Evolutionary conservation across 2,888 invertebrate species (phyloP).

Genomic region (Serripes groenlandicus): DNA sequence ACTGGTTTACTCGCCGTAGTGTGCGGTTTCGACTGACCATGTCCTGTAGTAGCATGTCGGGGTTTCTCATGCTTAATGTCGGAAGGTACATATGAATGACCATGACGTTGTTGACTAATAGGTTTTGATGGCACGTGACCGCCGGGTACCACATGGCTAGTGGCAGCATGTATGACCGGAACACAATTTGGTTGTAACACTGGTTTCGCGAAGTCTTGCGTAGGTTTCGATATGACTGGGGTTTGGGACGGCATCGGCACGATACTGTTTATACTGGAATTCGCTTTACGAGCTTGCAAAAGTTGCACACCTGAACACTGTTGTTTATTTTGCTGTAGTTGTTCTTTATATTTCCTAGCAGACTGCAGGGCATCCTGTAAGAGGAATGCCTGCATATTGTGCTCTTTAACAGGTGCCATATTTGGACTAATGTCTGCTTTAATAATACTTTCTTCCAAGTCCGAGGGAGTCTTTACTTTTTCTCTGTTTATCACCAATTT

Average conservation of each 20-base stretch:
- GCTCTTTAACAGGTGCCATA: constrained; percentile 5
- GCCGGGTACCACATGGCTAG: background rate
- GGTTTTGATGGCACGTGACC: constrained; percentile 9
- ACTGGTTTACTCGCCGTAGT: background rate
- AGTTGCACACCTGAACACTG: background rate
- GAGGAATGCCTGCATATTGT: constrained; percentile 51
- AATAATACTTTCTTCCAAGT: background rate
- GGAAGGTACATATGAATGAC: background rate
- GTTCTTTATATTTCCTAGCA: constrained; percentile 55
- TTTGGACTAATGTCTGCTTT: background rate
- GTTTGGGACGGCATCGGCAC: background rate
- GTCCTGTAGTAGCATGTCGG: background rate
- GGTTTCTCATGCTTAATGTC: background rate
- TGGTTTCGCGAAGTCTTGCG: background rate
- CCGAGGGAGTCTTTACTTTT: constrained; percentile 34
- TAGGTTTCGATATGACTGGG: constrained; percentile 2
- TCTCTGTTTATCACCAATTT: constrained; percentile 57
- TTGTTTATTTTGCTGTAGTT: constrained; percentile 38
- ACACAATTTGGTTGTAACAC: background rate
- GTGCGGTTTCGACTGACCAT: background rate
- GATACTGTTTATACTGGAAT: background rate
- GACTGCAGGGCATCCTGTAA: constrained; percentile 55
- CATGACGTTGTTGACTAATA: background rate
- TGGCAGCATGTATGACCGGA: background rate
- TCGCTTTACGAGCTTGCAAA: background rate